phyloP scores from a whole-genome alignment of 1,140 invertebrate genomes.

The Drosophila pachea region DNA sequence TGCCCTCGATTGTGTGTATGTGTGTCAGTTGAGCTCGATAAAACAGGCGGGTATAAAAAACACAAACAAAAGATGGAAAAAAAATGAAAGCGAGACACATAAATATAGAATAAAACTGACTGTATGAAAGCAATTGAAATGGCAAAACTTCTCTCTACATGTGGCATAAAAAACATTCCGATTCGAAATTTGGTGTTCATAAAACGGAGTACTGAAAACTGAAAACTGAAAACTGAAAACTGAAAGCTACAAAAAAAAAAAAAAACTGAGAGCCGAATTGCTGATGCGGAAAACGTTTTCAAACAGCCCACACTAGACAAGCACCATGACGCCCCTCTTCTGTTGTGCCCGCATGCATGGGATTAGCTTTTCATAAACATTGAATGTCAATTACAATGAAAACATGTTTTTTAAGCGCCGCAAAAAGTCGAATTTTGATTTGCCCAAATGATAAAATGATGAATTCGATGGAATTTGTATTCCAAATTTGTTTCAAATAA shows the following conservation, averaged over 20 bases:
- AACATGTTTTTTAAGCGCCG: conserved; percentile 3
- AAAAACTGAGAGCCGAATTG: conserved; percentile 19
- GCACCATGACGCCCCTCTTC: too few relatives aligned
- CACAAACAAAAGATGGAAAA: conserved; percentile 4
- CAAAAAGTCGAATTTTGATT: background rate
- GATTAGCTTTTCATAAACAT: conserved; percentile 40
- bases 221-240: background rate
- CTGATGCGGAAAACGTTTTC: conserved; percentile 32
- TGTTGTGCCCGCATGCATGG: conserved; percentile 9
- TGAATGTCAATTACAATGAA: conserved; percentile 11
- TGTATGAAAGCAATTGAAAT: conserved; percentile 61
- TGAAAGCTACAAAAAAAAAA: too few relatives aligned
- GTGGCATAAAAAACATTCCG: conserved; percentile 34
- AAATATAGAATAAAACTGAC: conserved; percentile 21
- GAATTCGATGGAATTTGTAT: too few relatives aligned
- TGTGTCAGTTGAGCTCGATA: conserved; percentile 1
- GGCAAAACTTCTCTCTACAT: conserved; percentile 27
- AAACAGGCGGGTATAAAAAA: conserved; percentile 11
- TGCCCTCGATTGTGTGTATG: conserved; percentile 2
- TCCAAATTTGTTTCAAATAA: too few relatives aligned
- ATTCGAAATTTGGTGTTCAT: conserved; percentile 41
- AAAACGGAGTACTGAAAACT: conserved; percentile 17
- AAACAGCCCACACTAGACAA: background rate
- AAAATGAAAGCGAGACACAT: conserved; percentile 1
- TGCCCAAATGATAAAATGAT: background rate